Base-by-base conservation (phyloP, 2,113 vertebrate genomes). In the Semnornis frantzii region DNA sequence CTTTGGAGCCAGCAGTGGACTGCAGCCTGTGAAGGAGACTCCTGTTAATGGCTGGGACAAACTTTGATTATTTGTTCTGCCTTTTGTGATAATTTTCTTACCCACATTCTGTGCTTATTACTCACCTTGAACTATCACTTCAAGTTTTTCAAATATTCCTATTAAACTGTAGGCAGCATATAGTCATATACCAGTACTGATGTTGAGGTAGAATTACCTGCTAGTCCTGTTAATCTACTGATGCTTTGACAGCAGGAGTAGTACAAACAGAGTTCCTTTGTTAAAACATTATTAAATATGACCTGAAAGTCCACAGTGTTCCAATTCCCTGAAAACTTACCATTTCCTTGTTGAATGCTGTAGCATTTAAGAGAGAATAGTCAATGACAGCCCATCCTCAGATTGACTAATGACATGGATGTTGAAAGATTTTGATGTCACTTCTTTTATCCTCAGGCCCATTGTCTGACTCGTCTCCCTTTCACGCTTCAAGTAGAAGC, bases 381-480 rank as follows among this genome's bases (percentile, higher is more conserved):
- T 88, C 73, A 70, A 62, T 0, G 52, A 65, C 76, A 95, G 73
- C 66, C 82, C 63, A 76, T 90, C 62, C 85, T 90, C 91, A 94
- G 87, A 95, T 94, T 72, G 48, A 72, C 62, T 91, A 93, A 95
- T 91, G 85, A 85, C 85, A 92, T 60, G 85, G 87, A 91, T 82
- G 90, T 66, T 86, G 90, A 92, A 88, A 89, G 87, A 92, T 93
- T 96, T 95, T 93, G 80, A 93, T 94, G 90, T 95, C 85, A 91
- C 66, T 91, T 85, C 92, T 93, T 91, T 97, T 80, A 92, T 94
- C 80, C 93, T 89, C 87, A 94, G 94, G 70, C 73, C 66, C 78
- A 84, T 94, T 94, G 88, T 93, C 50, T 80, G 62, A 25, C 62
- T 91, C 39, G 83, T 85, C 39, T 93, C 48, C 66, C 46, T 89